Conservation (phyloP, 2,113 vertebrate genomes). For the Carettochelys insculpta region DNA sequence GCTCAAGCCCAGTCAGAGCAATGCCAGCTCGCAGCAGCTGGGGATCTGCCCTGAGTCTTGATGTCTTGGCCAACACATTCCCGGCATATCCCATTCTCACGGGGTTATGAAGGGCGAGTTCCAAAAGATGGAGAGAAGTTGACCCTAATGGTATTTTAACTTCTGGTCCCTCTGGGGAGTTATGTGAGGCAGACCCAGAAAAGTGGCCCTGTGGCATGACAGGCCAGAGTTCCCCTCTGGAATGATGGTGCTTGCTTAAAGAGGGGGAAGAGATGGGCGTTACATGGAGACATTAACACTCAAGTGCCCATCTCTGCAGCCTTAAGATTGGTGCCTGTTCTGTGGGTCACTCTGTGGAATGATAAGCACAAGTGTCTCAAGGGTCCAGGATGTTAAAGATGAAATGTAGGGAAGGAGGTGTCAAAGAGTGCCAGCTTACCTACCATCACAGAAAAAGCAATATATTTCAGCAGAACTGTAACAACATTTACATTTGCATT, state of each 20-base stretch:
- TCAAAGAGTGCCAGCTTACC: not conserved
- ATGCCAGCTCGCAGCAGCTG: not conserved
- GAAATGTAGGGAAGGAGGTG: too few species aligned
- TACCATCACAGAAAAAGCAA: not conserved
- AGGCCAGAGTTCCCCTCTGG: not conserved
- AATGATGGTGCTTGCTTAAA: not conserved
- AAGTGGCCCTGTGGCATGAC: not conserved
- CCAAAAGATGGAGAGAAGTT: not conserved
- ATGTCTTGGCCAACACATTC: not conserved
- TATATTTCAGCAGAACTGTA: not conserved
- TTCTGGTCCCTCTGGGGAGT: not conserved
- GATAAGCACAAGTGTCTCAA: not conserved
- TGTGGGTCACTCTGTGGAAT: not conserved
- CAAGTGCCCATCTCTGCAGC: rapidly evolving
- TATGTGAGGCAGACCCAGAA: not conserved
- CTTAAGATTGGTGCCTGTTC: not conserved
- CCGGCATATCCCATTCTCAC: not conserved
- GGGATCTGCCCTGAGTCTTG: not conserved
- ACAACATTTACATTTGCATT: rapidly evolving
- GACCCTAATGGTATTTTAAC: not conserved
- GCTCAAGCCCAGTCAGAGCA: not conserved
- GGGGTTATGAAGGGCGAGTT: not conserved
- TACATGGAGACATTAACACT: not conserved
- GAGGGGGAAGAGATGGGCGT: not conserved
- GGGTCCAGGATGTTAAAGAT: not conserved